phyloP scores from a whole-genome alignment of 2,113 vertebrate genomes.

The Periophthalmodon schlosseri region DNA sequence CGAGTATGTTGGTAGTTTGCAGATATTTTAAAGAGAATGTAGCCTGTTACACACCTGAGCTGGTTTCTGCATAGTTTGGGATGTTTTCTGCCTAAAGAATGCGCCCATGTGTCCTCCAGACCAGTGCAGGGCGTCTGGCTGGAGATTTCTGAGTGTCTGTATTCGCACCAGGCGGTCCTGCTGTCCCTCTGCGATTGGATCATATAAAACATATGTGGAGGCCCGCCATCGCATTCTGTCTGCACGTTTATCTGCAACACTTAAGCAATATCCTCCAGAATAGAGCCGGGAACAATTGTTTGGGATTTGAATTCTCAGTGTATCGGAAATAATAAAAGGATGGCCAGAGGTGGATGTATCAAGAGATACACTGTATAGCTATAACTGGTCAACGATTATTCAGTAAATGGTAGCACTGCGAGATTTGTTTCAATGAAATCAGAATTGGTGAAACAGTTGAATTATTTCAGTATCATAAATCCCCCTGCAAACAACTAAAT shows the following conservation, averaged over 20 bases:
- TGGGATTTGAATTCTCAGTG: not conserved
- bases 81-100: not conserved
- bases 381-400: no score
- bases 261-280: not conserved
- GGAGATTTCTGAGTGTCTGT: not conserved
- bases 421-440: no score
- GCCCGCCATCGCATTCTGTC: not conserved
- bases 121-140: not conserved
- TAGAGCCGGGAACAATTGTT: not conserved
- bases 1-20: not conserved
- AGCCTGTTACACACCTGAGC: not conserved
- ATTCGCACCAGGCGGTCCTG: conserved; percentile 4
- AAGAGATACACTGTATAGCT: not conserved
- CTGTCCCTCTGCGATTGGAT: not conserved
- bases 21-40: not conserved
- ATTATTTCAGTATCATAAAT: no score
- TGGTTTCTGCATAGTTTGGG: not conserved
- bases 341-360: not conserved
- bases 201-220: conserved; percentile 9
- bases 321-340: not conserved
- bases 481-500: no score
- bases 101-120: conserved; percentile 4
- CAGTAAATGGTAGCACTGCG: no score
- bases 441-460: no score
- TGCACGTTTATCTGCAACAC: conserved; percentile 1